Evolutionary conservation across 1,140 invertebrate genomes (phyloP), one percentile per base, ranked within the genome.

Genomic region (Triops longicaudatus): DNA sequence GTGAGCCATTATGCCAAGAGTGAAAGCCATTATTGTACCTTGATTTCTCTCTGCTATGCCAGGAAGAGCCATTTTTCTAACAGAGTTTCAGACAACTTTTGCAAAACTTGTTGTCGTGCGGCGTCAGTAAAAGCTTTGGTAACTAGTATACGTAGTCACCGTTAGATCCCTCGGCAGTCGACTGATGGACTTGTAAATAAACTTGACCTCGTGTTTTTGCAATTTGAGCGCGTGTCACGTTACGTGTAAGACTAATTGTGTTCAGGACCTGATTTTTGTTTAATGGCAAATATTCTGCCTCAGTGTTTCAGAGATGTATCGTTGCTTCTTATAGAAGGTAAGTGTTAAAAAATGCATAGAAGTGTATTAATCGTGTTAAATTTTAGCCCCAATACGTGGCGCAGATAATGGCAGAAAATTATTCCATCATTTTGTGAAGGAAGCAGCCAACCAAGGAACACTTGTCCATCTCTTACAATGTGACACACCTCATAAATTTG

Each of bases 21-120:
- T 17, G 27, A 42, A n/a, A 31, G 1, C 0, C 14, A 26, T 10
- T 22, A 31, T 31, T n/a, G 0, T 44, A 28, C 43, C 22, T 28
- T 43, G 12, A 42, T 72, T 74, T 72, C 17, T 79, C 72, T 41
- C 63, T 28, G 75, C n/a, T 14, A 78, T 26, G 14, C 41, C 22
- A 17, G 27, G n/a, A 78, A 78, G 41, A 22, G 22, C 76, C 22
- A 43, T 44, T 0, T 77, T 26, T 41, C 1, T 12, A 77, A 50
- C n/a, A 50, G 5, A n/a, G 0, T 4, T 76, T n/a, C 22, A 9
- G 1, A 71, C n/a, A 77, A 50, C 26, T 43, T 26, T 37, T 37
- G 31, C 31, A 17, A 77, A 17, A 31, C 10, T 26, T 28, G 44
- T 31, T 42, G 72, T 77, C 5, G 4, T 73, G 31, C 27, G 7